phyloP scores from a whole-genome alignment of 2,113 vertebrate species.

The Dolichallabes microphthalmus region DNA sequence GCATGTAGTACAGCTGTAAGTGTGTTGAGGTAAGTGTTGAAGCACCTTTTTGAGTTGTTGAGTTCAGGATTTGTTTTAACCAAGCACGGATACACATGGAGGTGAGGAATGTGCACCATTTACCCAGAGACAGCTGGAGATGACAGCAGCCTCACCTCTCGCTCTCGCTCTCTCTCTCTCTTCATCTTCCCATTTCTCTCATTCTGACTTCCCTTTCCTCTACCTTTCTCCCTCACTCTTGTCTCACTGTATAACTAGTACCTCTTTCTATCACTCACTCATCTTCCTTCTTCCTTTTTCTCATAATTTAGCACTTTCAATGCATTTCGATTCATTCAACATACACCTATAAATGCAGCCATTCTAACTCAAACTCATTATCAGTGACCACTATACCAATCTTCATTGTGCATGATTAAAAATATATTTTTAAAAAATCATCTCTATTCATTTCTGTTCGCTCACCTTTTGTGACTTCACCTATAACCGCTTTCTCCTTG shows the following conservation, averaged over 20 bases:
- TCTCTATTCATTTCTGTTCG: not conserved
- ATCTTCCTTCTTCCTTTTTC: not conserved
- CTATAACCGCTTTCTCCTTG: not conserved
- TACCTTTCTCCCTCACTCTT: not conserved
- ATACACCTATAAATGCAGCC: not conserved
- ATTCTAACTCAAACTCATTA: not conserved
- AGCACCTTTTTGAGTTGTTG: not conserved
- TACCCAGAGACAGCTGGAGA: constrained; percentile 52
- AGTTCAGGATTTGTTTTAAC: not conserved
- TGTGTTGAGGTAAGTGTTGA: not conserved
- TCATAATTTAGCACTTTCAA: not conserved
- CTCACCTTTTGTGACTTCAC: not conserved
- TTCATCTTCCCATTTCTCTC: not conserved
- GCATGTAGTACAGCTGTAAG: not conserved
- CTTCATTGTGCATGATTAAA: not conserved
- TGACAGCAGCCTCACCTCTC: constrained; percentile 43
- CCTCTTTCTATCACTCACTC: not conserved
- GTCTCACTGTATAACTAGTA: constrained; percentile 8
- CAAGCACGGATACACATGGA: constrained; percentile 18
- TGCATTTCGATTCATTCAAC: too few relatives aligned
- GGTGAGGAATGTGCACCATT: constrained; percentile 41
- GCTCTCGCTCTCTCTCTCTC: constrained; percentile 19
- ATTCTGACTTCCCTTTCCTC: not conserved
- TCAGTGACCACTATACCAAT: not conserved
- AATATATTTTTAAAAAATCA: too few relatives aligned